phyloP scores from a whole-genome alignment of 2,113 vertebrate species.

The Nansenia antarctica region DNA sequence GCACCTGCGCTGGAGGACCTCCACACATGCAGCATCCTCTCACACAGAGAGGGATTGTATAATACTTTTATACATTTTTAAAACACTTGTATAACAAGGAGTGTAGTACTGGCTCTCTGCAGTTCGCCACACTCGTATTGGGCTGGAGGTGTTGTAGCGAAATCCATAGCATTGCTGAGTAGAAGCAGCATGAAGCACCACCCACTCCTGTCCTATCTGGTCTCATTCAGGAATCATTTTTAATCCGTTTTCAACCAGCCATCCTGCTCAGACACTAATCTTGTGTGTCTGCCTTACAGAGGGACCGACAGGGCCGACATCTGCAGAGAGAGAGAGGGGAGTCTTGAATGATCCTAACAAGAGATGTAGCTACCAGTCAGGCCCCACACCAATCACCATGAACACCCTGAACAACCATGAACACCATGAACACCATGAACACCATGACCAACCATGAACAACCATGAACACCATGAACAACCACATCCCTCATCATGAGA shows the following conservation, averaged over 20 bases:
- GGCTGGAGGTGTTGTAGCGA: conserved; percentile 37
- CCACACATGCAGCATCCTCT: conserved; percentile 4
- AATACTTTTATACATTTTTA: conserved; percentile 24
- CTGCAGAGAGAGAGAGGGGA: neutral
- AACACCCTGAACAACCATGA: neutral
- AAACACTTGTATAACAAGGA: conserved; percentile 6
- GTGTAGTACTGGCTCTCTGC: neutral
- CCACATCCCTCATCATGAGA: neutral
- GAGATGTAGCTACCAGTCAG: conserved; percentile 24
- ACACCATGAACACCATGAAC: neutral
- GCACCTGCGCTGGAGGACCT: conserved; percentile 19
- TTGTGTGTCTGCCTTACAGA: conserved; percentile 31
- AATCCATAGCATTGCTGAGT: conserved; percentile 34
- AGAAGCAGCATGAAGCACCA: conserved; percentile 29
- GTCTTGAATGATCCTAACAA: conserved; percentile 9
- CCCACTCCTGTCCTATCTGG: conserved; percentile 49
- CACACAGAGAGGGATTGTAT: conserved; percentile 18
- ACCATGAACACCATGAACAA: neutral
- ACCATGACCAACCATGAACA: too few species aligned
- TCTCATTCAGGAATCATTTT: conserved; percentile 49
- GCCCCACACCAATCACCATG: neutral
- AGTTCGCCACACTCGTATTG: conserved; percentile 23
- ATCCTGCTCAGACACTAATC: conserved; percentile 39
- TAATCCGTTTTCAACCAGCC: conserved; percentile 38
- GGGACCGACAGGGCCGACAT: conserved; percentile 14